phyloP scores from a whole-genome alignment of 2,113 vertebrate genomes.

The Clinocottus analis region DNA sequence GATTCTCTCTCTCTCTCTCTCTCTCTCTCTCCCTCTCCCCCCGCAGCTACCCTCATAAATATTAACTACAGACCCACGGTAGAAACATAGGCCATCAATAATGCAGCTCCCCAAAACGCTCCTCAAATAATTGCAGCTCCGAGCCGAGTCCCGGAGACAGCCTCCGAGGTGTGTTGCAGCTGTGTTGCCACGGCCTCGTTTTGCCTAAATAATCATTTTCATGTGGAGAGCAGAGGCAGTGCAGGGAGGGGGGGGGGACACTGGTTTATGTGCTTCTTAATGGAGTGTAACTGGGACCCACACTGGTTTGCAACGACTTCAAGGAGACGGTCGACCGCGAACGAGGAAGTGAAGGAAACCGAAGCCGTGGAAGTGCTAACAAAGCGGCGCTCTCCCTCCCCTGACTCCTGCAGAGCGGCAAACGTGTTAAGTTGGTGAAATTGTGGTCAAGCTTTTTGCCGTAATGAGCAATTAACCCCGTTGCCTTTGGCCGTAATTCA shows the following conservation, averaged over 20 bases:
- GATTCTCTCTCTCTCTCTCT: not conserved
- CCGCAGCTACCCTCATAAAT: conserved; percentile 70
- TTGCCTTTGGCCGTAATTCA: conserved; percentile 65
- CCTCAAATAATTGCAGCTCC: conserved; percentile 68
- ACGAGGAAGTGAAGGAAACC: not conserved
- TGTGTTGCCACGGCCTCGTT: conserved; percentile 33
- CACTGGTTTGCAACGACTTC: not conserved
- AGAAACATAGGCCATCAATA: conserved; percentile 56
- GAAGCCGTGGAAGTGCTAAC: conserved; percentile 1
- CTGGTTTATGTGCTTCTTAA: conserved; percentile 10
- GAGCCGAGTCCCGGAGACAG: conserved; percentile 44
- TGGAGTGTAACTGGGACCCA: not conserved
- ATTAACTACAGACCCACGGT: conserved; percentile 48
- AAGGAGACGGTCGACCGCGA: not conserved
- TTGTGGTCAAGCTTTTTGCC: conserved; percentile 43
- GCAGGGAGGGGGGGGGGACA: too few relatives aligned
- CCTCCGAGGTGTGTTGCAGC: conserved; percentile 35
- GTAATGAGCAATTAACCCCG: conserved; percentile 64
- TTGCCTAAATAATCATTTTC: conserved; percentile 49
- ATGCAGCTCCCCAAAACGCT: conserved; percentile 61
- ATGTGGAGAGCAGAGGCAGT: conserved; percentile 4
- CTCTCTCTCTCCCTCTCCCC: too few relatives aligned
- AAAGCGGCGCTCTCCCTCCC: not conserved
- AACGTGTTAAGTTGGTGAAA: conserved; percentile 3
- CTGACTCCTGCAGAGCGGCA: not conserved